Percentiles rank a stretch among this genome's conserved stretches.
These are phyloP conservation scores for Vombatus ursinus DNA, from an alignment of 2,113 vertebrate species.

Conservation along the genomic window DNA sequence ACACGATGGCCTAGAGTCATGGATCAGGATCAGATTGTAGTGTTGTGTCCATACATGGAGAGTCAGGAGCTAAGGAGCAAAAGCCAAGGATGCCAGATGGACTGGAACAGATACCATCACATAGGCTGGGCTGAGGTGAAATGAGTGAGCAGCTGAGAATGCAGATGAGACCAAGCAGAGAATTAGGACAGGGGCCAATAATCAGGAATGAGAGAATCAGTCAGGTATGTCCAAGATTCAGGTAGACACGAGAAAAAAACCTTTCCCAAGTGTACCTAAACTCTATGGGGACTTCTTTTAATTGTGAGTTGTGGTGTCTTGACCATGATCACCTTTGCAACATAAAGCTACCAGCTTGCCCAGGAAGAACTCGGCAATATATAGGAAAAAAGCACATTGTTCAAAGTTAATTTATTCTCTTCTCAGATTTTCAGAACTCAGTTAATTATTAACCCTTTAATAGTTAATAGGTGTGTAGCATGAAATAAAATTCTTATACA, in stretches of 20 bases:
- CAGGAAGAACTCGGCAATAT: not conserved
- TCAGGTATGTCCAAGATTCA: not conserved
- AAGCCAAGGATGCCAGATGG: not conserved
- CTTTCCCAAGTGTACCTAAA: not conserved
- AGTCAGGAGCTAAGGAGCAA: not conserved
- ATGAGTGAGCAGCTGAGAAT: not conserved
- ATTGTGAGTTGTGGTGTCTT: not conserved
- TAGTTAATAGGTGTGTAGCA: slow-evolving; percentile 8
- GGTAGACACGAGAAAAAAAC: not conserved
- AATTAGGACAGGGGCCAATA: not conserved
- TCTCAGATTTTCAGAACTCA: slow-evolving; percentile 7
- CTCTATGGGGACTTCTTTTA: not conserved
- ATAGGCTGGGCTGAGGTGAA: not conserved
- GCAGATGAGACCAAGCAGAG: not conserved
- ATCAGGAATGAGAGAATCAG: not conserved
- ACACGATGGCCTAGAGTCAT: not conserved
- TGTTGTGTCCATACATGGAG: not conserved
- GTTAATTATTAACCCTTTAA: not conserved
- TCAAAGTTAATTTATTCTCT: not conserved
- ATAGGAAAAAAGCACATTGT: not conserved
- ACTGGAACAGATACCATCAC: not conserved
- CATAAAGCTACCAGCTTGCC: not conserved
- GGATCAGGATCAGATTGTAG: not conserved
- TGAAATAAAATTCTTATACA: not conserved
- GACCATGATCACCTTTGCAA: not conserved